phyloP scores from a whole-genome alignment of 2,797 vertebrate genomes.

The Periparus ater region DNA sequence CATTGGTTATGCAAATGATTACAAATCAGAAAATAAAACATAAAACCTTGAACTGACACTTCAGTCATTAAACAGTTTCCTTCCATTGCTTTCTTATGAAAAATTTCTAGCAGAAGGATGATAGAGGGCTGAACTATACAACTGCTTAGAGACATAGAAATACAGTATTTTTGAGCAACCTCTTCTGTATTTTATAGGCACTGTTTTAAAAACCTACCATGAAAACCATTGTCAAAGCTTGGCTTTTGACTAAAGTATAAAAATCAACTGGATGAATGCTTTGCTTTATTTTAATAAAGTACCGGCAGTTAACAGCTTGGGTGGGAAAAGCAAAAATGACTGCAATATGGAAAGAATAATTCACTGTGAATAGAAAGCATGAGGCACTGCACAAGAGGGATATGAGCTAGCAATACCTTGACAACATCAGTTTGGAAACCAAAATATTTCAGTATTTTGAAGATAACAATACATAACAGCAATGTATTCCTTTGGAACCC shows the following conservation, averaged over 20 bases:
- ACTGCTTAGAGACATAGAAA: slow-evolving; percentile 46
- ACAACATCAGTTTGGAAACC: background rate
- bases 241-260: background rate
- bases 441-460: background rate
- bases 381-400: background rate
- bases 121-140: slow-evolving; percentile 10
- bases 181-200: background rate
- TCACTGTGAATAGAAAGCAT: background rate
- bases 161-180: background rate
- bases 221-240: background rate
- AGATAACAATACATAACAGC: background rate
- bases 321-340: background rate
- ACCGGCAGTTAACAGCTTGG: background rate
- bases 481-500: background rate
- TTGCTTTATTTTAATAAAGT: background rate
- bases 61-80: slow-evolving; percentile 35
- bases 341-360: background rate
- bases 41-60: slow-evolving; percentile 12
- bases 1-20: background rate
- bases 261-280: background rate
- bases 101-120: slow-evolving; percentile 35
- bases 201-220: background rate
- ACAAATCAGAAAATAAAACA: slow-evolving; percentile 2
- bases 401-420: background rate
- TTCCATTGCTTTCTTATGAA: slow-evolving; percentile 37